Base-by-base conservation (phyloP, 2,888 invertebrate genomes). In the Copidosoma aretas region DNA sequence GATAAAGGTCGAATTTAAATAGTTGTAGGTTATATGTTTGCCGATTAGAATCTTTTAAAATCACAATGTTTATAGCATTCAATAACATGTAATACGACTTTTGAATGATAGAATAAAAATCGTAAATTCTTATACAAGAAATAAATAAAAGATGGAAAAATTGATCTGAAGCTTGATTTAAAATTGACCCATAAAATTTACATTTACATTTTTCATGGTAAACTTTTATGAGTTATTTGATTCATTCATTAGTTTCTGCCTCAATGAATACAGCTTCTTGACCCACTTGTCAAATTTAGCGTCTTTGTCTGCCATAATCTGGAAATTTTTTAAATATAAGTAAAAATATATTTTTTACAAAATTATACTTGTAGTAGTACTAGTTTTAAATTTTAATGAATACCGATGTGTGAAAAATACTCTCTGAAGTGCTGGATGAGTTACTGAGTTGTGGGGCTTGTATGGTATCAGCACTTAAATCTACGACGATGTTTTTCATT, bases 251-350 rank as follows among this genome's bases (percentile, higher is more conserved):
- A 88, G 88, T 81, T 89, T 90, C 75, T 90, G 90, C 64, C 91
- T 86, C 73, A 88, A 88, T 56, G 86, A 87, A 76, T 87, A 90
- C 1, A 90, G 83, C 77, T 90, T 90, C 76, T 89, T 91, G 41
- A 91, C 87, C 93, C 93, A 93, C 85, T 90, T 91, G 73, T 93
- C 92, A 77, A 89, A 88, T 68, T 90, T 86, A 63, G 87, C 86
- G 74, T 89, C 90, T 80, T 90, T 89, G 82, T 88, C 89, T 60
- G 89, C 87, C 77, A 91, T 86, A 79, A 91, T 89, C 92, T 93
- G 82, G 66, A 88, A 87, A 59, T 41, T 43, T 41, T 43, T 46
- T 49, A 74, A 57, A 77, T 64, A 58, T 43, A 49, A 46, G 22
- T 54, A 19, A 21, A 19, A 21, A 53, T 62, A 10, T 57, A 49